These are phyloP conservation scores for Desmodus rotundus DNA, from an alignment of 2,113 vertebrate genomes.

Conservation along the genomic window DNA sequence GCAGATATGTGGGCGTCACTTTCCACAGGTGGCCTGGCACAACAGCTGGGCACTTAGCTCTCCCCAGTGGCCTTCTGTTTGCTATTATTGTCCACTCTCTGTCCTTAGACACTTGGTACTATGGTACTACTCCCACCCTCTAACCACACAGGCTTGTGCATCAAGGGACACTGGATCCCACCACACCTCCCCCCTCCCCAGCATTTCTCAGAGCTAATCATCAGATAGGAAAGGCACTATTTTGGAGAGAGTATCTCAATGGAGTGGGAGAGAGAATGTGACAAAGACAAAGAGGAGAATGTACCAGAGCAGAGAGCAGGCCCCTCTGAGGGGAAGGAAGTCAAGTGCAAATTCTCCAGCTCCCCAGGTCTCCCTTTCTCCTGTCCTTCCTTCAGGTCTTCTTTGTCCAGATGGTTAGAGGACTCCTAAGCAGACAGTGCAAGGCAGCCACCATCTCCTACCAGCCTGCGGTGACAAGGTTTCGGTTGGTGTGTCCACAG, in stretches of 20 bases:
- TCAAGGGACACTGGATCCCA: rapidly evolving
- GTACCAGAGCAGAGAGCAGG: neutral
- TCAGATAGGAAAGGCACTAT: neutral
- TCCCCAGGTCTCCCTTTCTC: neutral
- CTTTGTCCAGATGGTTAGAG: rapidly evolving
- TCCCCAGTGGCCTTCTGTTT: neutral
- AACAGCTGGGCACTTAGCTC: neutral
- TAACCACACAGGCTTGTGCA: rapidly evolving
- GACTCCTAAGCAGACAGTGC: neutral
- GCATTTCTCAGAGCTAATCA: neutral
- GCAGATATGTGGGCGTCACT: neutral
- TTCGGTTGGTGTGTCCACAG: neutral
- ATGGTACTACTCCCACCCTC: neutral
- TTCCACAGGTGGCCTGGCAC: neutral
- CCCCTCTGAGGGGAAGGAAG: neutral
- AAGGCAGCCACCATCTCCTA: rapidly evolving
- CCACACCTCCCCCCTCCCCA: no score
- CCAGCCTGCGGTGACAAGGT: neutral
- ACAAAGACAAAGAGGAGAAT: neutral
- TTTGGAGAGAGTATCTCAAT: neutral
- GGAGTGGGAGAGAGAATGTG: neutral
- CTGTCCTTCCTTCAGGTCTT: neutral
- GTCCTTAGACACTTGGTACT: neutral
- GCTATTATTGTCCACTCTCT: neutral
- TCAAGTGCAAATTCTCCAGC: neutral